Conservation (phyloP, 2,888 invertebrate genomes). For the Ophion slaviceki region DNA sequence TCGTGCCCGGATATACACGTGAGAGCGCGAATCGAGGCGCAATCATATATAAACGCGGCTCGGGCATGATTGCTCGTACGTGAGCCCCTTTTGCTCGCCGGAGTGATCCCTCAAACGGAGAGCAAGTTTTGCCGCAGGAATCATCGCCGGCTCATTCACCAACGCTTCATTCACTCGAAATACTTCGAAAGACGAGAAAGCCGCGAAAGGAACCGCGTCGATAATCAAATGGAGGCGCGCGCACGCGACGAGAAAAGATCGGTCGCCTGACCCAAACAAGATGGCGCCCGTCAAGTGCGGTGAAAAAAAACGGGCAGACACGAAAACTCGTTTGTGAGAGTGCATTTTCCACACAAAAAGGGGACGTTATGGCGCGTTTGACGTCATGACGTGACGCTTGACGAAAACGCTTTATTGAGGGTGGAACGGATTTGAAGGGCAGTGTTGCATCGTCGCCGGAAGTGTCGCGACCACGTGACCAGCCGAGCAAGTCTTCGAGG, state of each 20-base stretch:
- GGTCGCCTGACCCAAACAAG: conserved; percentile 1
- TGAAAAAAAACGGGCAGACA: not conserved
- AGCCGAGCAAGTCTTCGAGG: not conserved
- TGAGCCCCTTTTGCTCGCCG: conserved; percentile 73
- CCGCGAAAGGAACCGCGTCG: not conserved
- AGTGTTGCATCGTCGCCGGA: not conserved
- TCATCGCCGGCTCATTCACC: conserved; percentile 15
- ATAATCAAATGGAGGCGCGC: not conserved
- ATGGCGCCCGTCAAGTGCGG: conserved; percentile 9
- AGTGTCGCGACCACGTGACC: not conserved
- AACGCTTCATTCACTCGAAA: not conserved
- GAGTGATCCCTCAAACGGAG: conserved; percentile 37
- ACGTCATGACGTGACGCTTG: not conserved
- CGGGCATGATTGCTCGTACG: conserved; percentile 82
- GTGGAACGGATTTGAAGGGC: not conserved
- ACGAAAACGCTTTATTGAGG: not conserved
- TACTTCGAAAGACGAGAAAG: not conserved
- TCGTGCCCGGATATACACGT: conserved; percentile 62
- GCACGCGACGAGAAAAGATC: not conserved
- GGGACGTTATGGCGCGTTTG: not conserved
- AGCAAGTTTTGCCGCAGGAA: conserved; percentile 15
- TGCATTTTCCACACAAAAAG: not conserved
- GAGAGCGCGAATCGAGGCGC: conserved; percentile 79
- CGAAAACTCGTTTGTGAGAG: not conserved
- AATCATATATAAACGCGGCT: conserved; percentile 71